Evolutionary conservation across 2,888 invertebrate genomes (phyloP).

Genomic region (Lasioglossum figueresi): DNA sequence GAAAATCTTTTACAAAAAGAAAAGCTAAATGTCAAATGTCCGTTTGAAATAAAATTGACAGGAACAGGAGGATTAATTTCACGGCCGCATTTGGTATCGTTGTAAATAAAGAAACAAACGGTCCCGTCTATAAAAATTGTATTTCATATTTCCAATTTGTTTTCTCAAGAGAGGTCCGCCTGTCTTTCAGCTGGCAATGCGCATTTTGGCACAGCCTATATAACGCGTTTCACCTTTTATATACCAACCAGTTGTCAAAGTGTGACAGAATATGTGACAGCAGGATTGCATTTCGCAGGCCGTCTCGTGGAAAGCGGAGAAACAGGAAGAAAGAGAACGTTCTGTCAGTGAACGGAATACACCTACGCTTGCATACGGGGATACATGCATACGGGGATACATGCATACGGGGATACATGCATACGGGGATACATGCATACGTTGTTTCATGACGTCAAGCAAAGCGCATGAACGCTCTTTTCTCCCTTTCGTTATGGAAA

Average conservation of each 20-base stretch:
- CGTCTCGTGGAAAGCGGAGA: conserved; percentile 49
- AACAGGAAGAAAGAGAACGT: conserved; percentile 30
- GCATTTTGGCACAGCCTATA: conserved; percentile 8
- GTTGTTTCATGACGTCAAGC: conserved; percentile 41
- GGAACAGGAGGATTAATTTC: neutral
- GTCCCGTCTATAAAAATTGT: neutral
- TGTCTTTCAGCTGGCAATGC: neutral
- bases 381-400: too few species aligned
- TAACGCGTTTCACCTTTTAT: conserved; percentile 11
- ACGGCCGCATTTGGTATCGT: neutral
- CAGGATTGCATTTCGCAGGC: conserved; percentile 56
- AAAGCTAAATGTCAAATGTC: neutral
- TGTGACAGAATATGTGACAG: conserved; percentile 61
- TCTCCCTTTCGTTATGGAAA: neutral
- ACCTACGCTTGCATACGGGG: neutral
- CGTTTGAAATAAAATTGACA: neutral
- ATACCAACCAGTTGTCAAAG: conserved; percentile 53
- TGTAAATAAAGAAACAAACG: neutral
- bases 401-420: conserved; percentile 20
- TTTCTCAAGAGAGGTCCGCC: neutral
- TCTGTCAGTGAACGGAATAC: conserved; percentile 30
- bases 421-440: conserved; percentile 11
- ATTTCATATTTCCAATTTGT: conserved; percentile 2
- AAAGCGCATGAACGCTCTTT: conserved; percentile 30
- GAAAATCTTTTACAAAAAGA: neutral